phyloP scores from a whole-genome alignment of 1,140 invertebrate genomes.

The Trichonephila inaurata region DNA sequence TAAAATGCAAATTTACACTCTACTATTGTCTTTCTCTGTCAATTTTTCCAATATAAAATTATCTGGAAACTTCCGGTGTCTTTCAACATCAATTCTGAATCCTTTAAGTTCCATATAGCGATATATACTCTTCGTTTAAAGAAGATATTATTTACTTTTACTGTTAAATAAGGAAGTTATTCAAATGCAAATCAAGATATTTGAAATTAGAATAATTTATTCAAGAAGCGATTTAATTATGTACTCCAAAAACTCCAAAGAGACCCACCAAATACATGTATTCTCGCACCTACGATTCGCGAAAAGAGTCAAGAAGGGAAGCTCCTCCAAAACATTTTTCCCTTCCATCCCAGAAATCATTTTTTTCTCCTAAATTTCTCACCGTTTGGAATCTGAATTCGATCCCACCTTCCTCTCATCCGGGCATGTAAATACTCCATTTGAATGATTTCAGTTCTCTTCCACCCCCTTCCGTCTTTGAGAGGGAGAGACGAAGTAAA shows the following conservation, averaged over 20 bases:
- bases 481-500: background rate
- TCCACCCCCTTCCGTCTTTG: background rate
- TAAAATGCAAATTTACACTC: too few relatives aligned
- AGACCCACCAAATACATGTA: background rate
- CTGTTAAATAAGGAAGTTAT: too few relatives aligned
- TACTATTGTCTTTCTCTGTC: too few relatives aligned
- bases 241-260: background rate
- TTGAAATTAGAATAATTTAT: background rate
- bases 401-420: background rate
- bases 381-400: background rate
- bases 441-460: background rate
- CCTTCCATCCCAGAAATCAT: background rate
- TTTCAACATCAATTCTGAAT: too few relatives aligned
- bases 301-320: background rate
- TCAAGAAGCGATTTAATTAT: background rate
- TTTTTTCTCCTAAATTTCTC: background rate
- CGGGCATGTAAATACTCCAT: conserved; percentile 36
- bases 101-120: too few relatives aligned
- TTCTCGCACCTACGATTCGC: background rate
- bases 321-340: background rate
- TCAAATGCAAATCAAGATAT: too few relatives aligned
- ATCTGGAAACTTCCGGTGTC: too few relatives aligned
- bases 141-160: too few relatives aligned
- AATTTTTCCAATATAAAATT: too few relatives aligned
- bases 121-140: too few relatives aligned